Base-by-base conservation (phyloP, 2,888 invertebrate species). In the Epirrhoe alternata region DNA sequence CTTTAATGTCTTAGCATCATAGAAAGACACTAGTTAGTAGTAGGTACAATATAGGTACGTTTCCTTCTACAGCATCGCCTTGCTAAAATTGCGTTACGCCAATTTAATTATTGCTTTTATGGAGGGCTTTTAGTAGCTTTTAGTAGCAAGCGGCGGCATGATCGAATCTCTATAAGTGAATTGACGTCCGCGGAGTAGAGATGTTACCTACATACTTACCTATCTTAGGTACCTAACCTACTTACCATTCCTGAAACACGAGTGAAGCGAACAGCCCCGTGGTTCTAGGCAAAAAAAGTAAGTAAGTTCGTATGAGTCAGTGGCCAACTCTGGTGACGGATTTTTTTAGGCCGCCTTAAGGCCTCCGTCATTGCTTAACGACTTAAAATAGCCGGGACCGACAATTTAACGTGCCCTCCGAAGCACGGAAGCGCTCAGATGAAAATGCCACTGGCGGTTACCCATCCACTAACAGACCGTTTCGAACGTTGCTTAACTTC, bases 51-150 rank as follows among this genome's bases (percentile, higher is more conserved):
- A 42, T 45, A 64, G 5, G 7, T 55, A 56, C 16, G n/a, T 45
- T 50, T 71, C 86, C 86, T 88, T 86, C 80, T 78, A 81, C 84
- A 85, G 87, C 88, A 86, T 86, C 86, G 87, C 86, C 89, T 86
- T 89, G 85, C 86, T 86, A 90, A 24, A 93, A 93, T 93, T 91
- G 89, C 80, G 90, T 93, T 93, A 94, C 86, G 82, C 79, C 86
- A 93, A 94, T 93, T 89, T 90, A 92, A 94, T 93, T 93, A 94
- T 93, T 92, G 93, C 93, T 93, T 93, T 93, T 92, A 93, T 90
- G 90, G 90, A 93, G 89, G 86, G 93, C 93, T 94, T 93, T 94
- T 93, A 94, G 93, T 88, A 92, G 93, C 93, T 93, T 93, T 93
- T 93, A 93, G 92, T 86, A 88, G 87, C 84, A 89, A 91, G 90